A percentile compares a stretch with the other conserved stretches of the same genome.
phyloP scores from a whole-genome alignment of 2,888 invertebrate genomes.

The Gandaritis pyraliata region DNA sequence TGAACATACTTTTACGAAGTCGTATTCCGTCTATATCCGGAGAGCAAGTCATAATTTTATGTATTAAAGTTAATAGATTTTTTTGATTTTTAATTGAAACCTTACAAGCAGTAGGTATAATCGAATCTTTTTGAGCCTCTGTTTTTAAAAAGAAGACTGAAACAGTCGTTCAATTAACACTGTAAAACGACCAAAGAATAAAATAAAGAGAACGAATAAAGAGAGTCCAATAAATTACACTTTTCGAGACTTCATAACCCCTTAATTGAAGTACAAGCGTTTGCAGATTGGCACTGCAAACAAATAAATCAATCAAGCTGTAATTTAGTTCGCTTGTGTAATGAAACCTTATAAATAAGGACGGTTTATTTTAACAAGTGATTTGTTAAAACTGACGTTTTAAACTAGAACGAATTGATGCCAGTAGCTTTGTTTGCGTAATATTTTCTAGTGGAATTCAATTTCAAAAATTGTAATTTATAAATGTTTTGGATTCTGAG shows the following conservation, averaged over 20 bases:
- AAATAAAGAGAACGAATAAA: no score
- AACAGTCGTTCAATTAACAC: not conserved
- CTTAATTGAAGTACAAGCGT: conserved; percentile 65
- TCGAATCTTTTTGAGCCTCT: no score
- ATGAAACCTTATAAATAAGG: conserved; percentile 14
- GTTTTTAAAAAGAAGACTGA: not conserved
- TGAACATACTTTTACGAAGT: not conserved
- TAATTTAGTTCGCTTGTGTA: conserved; percentile 23
- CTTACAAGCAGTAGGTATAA: no score
- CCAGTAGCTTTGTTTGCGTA: no score
- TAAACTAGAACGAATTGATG: not conserved
- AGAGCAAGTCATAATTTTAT: no score
- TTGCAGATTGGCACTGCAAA: conserved; percentile 65
- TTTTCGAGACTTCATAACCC: conserved; percentile 61
- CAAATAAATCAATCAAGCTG: conserved; percentile 61
- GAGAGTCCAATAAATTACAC: conserved; percentile 51
- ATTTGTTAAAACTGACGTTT: not conserved
- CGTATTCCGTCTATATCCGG: no score
- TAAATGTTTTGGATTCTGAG: no score
- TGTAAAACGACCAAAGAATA: conserved; percentile 24
- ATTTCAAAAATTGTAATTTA: no score
- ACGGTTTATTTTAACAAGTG: conserved; percentile 14
- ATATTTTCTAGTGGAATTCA: no score
- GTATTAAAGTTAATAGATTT: no score
- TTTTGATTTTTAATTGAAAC: no score